phyloP scores from a whole-genome alignment of 2,113 vertebrate species.

The Engraulis encrasicolus region DNA sequence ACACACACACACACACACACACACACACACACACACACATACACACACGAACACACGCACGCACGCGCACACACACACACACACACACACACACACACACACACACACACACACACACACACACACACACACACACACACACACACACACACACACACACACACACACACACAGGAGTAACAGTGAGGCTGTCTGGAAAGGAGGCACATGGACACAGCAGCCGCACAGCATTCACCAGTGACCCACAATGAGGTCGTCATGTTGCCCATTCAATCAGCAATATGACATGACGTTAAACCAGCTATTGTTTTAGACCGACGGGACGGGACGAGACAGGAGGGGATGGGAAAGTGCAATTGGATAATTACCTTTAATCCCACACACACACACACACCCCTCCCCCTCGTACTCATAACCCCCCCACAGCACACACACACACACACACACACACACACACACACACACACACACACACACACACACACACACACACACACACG shows the following conservation, averaged over 20 bases:
- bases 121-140: not conserved
- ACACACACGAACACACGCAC: no score
- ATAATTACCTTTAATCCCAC: not conserved
- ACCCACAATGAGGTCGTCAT: slow-evolving; percentile 44
- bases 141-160: slow-evolving; percentile 18
- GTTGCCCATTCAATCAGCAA: slow-evolving; percentile 38
- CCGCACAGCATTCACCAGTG: slow-evolving; percentile 60
- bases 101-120: slow-evolving; percentile 11
- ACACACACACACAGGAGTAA: slow-evolving; percentile 15
- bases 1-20: no score
- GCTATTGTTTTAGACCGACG: slow-evolving; percentile 44
- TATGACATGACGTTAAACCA: slow-evolving; percentile 24
- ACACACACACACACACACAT: no score
- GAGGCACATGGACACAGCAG: slow-evolving; percentile 44
- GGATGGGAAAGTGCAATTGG: not conserved
- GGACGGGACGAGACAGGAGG: no score
- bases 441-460: no score
- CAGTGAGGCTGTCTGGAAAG: slow-evolving; percentile 37
- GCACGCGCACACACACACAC: slow-evolving; percentile 10
- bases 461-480: no score
- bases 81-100: slow-evolving; percentile 15
- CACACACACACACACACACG: no score
- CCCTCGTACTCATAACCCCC: no score
- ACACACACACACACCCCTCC: no score
- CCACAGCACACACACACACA: no score